phyloP scores from a whole-genome alignment of 2,888 invertebrate species.

The Deilephila elpenor region DNA sequence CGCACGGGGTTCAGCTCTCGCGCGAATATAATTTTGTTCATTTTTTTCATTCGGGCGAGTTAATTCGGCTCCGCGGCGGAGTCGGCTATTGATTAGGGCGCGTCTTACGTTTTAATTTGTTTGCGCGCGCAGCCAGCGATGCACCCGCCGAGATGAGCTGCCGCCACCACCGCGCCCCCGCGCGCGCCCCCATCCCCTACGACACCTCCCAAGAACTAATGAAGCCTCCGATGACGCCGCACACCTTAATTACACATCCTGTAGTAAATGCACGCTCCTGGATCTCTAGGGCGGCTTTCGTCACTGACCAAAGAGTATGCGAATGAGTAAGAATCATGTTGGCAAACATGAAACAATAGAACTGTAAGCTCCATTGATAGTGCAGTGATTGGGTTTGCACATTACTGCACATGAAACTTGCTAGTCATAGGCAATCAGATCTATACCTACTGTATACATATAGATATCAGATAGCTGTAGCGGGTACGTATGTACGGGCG shows the following conservation, averaged over 20 bases:
- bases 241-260: constrained; percentile 10
- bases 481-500: background rate
- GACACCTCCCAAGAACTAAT: constrained; percentile 61
- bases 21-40: constrained; percentile 85
- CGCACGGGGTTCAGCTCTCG: constrained; percentile 75
- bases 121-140: constrained; percentile 83
- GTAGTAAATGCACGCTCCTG: constrained; percentile 28
- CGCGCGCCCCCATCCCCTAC: constrained; percentile 44
- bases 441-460: background rate
- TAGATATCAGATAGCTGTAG: background rate
- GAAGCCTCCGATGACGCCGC: constrained; percentile 76
- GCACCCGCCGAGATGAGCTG: constrained; percentile 79
- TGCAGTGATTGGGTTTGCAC: no score
- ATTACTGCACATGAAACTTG: background rate
- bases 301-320: background rate
- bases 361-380: no score
- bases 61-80: constrained; percentile 83
- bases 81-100: constrained; percentile 85
- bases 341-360: background rate
- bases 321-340: background rate
- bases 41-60: constrained; percentile 84
- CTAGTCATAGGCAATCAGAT: background rate
- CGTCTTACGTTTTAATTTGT: constrained; percentile 85
- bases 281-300: constrained; percentile 57
- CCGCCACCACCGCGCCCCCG: constrained; percentile 46